Conservation (phyloP, 2,797 vertebrate genomes). For the Diglossa cyanea region DNA sequence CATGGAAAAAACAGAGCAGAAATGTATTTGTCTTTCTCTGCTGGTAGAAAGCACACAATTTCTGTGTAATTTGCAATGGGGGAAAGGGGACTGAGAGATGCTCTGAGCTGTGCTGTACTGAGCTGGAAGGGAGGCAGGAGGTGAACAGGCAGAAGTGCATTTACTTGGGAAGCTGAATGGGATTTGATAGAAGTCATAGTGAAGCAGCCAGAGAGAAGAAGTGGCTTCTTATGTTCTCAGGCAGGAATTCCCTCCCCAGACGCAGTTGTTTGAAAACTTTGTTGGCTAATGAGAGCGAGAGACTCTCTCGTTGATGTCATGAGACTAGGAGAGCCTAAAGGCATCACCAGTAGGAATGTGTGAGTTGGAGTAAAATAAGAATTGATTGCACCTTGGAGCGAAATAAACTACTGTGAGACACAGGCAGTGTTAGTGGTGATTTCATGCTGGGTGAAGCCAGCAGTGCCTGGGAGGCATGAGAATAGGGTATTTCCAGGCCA, state of each 20-base stretch:
- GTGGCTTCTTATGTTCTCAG: background rate
- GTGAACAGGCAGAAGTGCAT: background rate
- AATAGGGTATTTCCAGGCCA: background rate
- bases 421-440: background rate
- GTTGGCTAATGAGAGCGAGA: background rate
- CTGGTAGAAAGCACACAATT: slow-evolving; percentile 30
- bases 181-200: background rate
- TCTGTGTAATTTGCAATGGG: background rate
- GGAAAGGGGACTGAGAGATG: background rate
- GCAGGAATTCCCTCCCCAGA: background rate
- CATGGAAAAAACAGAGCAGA: background rate
- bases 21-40: background rate
- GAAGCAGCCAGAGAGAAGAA: background rate
- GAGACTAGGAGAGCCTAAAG: background rate
- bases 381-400: slow-evolving; percentile 6
- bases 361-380: background rate
- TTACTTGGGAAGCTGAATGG: background rate
- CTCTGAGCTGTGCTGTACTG: background rate
- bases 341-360: background rate
- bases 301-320: background rate
- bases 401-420: background rate
- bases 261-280: background rate
- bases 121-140: background rate
- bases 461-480: background rate
- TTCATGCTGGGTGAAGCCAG: slow-evolving; percentile 14